Percentiles rank a stretch among this genome's conserved stretches.
These are phyloP conservation scores for Scomber colias DNA, from an alignment of 2,113 vertebrate species.

Conservation along the genomic window DNA sequence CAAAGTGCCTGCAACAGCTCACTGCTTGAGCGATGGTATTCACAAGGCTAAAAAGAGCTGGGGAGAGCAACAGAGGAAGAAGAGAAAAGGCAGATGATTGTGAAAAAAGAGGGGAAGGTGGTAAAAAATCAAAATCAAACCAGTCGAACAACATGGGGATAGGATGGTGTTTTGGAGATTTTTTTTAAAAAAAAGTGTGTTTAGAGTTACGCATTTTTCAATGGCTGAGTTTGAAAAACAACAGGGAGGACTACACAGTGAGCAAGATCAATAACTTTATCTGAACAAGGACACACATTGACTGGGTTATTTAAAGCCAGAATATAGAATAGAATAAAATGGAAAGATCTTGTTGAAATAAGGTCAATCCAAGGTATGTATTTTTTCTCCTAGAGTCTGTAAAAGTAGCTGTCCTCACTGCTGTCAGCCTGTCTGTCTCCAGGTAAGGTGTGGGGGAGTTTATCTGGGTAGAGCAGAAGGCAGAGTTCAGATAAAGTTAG, in stretches of 20 bases:
- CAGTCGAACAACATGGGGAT: conserved; percentile 22
- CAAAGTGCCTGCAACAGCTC: conserved; percentile 88
- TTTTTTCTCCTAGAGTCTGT: conserved; percentile 49
- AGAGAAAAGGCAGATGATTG: conserved; percentile 47
- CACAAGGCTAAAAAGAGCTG: conserved; percentile 75
- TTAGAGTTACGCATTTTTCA: conserved; percentile 21
- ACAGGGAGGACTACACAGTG: conserved; percentile 1
- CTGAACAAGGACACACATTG: conserved; percentile 35
- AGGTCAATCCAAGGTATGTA: conserved; percentile 56
- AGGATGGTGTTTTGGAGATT: conserved; percentile 18
- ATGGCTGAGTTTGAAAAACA: conserved; percentile 6
- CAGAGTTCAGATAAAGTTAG: conserved; percentile 80
- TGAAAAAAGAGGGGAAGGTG: conserved; percentile 32
- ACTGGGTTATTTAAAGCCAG: conserved; percentile 15
- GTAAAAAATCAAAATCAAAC: conserved; percentile 38
- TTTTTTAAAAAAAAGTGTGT: conserved; percentile 17
- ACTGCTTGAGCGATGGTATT: conserved; percentile 86
- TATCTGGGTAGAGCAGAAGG: conserved; percentile 81
- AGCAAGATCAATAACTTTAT: conserved; percentile 51
- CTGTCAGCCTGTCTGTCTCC: conserved; percentile 76
- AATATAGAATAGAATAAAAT: conserved; percentile 35
- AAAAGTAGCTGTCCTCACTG: conserved; percentile 68
- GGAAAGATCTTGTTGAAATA: conserved; percentile 42
- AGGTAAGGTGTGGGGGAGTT: conserved; percentile 72
- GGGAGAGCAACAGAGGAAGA: conserved; percentile 66